Percentiles rank a stretch among this genome's conserved stretches.
These are phyloP conservation scores for Aphis craccivora DNA, from an alignment of 1,140 invertebrate genomes.

Conservation along the genomic window DNA sequence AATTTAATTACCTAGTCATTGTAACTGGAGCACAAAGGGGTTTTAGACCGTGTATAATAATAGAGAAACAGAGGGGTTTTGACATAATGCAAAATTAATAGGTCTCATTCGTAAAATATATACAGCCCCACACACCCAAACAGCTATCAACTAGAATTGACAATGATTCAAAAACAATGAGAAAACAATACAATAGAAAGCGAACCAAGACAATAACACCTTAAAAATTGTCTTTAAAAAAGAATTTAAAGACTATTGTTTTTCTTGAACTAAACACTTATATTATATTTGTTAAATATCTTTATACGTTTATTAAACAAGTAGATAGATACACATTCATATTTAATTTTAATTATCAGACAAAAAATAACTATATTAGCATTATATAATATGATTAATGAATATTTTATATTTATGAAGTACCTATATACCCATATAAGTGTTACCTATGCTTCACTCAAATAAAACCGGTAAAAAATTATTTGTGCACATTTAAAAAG, in stretches of 20 bases:
- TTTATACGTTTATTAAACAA: background rate
- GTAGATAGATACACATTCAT: background rate
- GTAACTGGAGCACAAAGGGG: constrained; percentile 34
- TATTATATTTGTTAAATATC: too few species aligned
- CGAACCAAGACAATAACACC: background rate
- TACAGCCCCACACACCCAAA: background rate
- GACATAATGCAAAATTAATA: constrained; percentile 36
- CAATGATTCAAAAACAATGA: constrained; percentile 2
- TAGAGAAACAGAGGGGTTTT: constrained; percentile 31
- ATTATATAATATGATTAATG: too few species aligned
- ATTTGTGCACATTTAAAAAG: background rate
- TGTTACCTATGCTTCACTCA: background rate
- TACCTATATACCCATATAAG: background rate
- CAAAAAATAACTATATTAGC: too few species aligned
- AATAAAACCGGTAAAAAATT: background rate
- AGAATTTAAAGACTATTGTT: background rate
- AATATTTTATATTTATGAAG: background rate
- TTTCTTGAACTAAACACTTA: background rate
- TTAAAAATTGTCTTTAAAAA: background rate
- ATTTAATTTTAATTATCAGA: too few species aligned
- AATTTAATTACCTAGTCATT: constrained; percentile 43
- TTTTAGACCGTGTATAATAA: background rate
- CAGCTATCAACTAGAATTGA: background rate
- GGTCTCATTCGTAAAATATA: constrained; percentile 8
- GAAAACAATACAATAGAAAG: background rate